Evolutionary conservation across 2,888 invertebrate species (phyloP), one percentile per base, ranked within the genome.

Genomic region (Ophioninae sp.): DNA sequence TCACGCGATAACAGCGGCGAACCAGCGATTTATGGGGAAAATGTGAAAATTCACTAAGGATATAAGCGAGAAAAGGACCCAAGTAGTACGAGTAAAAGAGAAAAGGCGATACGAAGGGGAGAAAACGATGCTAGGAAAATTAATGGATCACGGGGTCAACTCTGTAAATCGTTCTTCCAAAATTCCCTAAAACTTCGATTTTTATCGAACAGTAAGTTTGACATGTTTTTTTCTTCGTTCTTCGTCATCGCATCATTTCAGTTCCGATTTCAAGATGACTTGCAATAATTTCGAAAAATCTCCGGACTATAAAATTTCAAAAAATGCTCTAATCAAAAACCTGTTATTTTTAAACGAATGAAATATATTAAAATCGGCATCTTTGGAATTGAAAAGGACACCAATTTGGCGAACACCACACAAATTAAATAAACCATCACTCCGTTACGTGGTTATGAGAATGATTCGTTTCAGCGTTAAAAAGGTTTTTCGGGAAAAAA

Each of bases 1-100:
- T 79, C 79, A 79, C 72, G 79, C 79, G 72, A 79, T 79, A 73
- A 79, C 65, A 67, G 65, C 37, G 20, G 64, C 21, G 44, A 30
- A 39, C 17, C 20, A 65, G 50, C 61, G 21, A 79, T 79, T 79
- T 67, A 83, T 50, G 56, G n/a, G 21, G 13, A 30, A 74, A 72
- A 62, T 72, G 68, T 77, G 61, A 77, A 61, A 62, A 77, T 62
- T 62, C 61, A 20, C 17, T 37, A 20, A 20, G 20, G n/a, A 61
- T 17, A 69, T 39, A 37, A 17, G 7, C 20, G 21, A 69, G 64
- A 37, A 7, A 39, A 75, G 50, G 17, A 17, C 13, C 50, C 13
- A 13, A 50, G 13, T 6, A 50, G 50, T 50, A 5, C 6, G 50
- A 5, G 50, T 10, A 17, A 5, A 17, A 50, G 50, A 17, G 50